Conservation (phyloP, 2,888 invertebrate genomes). For the Pachycephus smyrnensis region DNA sequence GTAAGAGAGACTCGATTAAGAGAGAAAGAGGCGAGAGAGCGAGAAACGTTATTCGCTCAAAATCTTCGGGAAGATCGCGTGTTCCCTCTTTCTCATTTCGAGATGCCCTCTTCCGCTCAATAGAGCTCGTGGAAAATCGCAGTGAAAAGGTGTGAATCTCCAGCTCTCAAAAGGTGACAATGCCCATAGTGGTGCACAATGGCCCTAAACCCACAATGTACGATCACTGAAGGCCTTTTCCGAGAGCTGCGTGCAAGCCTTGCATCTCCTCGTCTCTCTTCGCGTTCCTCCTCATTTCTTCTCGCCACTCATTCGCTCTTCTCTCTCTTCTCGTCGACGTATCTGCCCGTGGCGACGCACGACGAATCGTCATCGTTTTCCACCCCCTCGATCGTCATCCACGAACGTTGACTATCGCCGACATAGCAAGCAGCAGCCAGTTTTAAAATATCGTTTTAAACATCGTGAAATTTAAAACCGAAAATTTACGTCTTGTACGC, state of each 20-base stretch:
- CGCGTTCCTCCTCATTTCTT: slow-evolving; percentile 30
- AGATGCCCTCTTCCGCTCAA: slow-evolving; percentile 51
- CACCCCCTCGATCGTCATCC: neutral
- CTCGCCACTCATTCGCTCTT: slow-evolving; percentile 21
- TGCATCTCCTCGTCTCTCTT: slow-evolving; percentile 26
- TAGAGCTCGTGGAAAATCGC: slow-evolving; percentile 52
- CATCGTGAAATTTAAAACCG: slow-evolving; percentile 25
- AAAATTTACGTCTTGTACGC: slow-evolving; percentile 18
- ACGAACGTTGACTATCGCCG: neutral
- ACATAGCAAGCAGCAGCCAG: neutral
- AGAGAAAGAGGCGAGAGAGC: too few species aligned
- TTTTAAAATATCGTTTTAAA: slow-evolving; percentile 23
- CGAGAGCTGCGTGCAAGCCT: slow-evolving; percentile 2
- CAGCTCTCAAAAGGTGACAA: slow-evolving; percentile 59
- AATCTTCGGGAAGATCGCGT: slow-evolving; percentile 2
- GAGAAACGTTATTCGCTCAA: neutral
- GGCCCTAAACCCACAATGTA: slow-evolving; percentile 60
- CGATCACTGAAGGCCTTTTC: slow-evolving; percentile 25
- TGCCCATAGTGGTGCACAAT: slow-evolving; percentile 55
- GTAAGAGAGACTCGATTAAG: too few species aligned
- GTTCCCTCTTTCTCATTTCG: slow-evolving; percentile 8
- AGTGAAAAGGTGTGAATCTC: slow-evolving; percentile 64
- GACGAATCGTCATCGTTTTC: neutral
- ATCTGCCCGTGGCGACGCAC: neutral
- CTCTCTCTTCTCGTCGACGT: slow-evolving; percentile 1